These are phyloP conservation scores for Cirrhinus mrigala DNA, from an alignment of 2,797 vertebrate genomes.

Conservation along the genomic window DNA sequence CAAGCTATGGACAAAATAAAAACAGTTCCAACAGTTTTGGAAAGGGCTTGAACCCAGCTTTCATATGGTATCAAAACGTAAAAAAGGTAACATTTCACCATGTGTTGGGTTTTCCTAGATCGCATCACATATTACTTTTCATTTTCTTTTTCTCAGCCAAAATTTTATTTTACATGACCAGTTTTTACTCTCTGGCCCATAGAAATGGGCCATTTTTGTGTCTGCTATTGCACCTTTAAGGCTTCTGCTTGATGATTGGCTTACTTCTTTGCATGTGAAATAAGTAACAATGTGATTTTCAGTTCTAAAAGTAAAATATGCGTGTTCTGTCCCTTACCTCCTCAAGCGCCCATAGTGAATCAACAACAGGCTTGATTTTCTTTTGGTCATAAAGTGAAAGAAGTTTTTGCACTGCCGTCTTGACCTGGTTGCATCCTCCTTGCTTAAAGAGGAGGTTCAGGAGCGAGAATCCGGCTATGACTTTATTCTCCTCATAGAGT, in stretches of 20 bases:
- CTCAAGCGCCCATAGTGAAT: slow-evolving; percentile 97
- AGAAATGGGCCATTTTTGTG: background rate
- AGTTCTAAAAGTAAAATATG: background rate
- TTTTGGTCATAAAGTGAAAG: slow-evolving; percentile 86
- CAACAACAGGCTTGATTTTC: slow-evolving; percentile 96
- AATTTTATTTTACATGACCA: background rate
- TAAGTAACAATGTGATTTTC: background rate
- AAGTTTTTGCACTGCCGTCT: slow-evolving; percentile 89
- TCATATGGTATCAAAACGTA: too few species aligned
- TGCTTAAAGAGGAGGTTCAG: slow-evolving; percentile 98
- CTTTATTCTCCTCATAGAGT: slow-evolving; percentile 98
- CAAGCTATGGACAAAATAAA: too few species aligned
- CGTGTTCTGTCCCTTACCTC: slow-evolving; percentile 84
- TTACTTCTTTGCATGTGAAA: background rate
- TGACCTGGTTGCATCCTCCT: slow-evolving; percentile 84
- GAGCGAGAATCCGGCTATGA: slow-evolving; percentile 97
- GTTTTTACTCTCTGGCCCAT: background rate
- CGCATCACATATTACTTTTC: too few species aligned
- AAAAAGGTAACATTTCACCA: too few species aligned
- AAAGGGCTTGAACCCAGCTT: too few species aligned
- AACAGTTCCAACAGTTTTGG: too few species aligned
- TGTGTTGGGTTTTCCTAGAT: too few species aligned
- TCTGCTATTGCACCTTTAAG: background rate
- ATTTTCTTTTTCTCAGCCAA: background rate
- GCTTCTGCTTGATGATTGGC: background rate